Conservation (phyloP, 1,140 invertebrate genomes). For the Stenopsyche tienmushanensis region DNA sequence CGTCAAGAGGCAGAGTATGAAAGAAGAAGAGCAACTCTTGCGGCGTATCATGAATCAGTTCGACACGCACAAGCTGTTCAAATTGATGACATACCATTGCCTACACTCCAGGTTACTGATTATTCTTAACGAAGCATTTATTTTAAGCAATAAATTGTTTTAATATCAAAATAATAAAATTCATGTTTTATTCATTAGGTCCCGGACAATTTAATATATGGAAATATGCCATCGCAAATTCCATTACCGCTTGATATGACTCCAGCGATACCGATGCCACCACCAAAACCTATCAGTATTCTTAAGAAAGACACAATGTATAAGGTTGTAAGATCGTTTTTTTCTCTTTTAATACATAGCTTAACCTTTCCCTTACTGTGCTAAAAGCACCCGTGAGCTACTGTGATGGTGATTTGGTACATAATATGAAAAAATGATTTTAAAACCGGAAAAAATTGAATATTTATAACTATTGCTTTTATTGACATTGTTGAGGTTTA, state of each 20-base stretch:
- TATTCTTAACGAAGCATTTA: too few species aligned
- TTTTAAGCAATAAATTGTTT: too few species aligned
- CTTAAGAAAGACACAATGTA: slow-evolving; percentile 73
- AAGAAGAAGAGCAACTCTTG: slow-evolving; percentile 78
- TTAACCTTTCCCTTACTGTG: too few species aligned
- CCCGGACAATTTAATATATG: slow-evolving; percentile 53
- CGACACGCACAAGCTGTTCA: slow-evolving; percentile 92
- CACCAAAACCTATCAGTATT: slow-evolving; percentile 59
- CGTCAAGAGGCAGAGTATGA: slow-evolving; percentile 92
- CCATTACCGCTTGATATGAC: slow-evolving; percentile 72
- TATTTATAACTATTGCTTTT: too few species aligned
- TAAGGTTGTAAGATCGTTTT: slow-evolving; percentile 49
- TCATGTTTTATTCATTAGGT: slow-evolving; percentile 43
- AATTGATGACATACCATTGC: slow-evolving; percentile 96
- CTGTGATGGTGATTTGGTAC: too few species aligned
- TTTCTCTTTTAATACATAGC: too few species aligned
- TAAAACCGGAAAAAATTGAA: too few species aligned
- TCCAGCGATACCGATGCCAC: slow-evolving; percentile 53
- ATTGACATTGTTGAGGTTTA: too few species aligned
- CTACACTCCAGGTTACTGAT: slow-evolving; percentile 58
- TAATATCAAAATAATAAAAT: slow-evolving; percentile 2
- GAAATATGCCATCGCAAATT: slow-evolving; percentile 71
- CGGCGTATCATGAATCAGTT: slow-evolving; percentile 93
- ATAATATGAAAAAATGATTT: too few species aligned
- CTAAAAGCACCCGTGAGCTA: too few species aligned